Evolutionary conservation across 1,140 invertebrate genomes (phyloP), one percentile per base, ranked within the genome.

Genomic region (Aphaenogaster ashmeadi): DNA sequence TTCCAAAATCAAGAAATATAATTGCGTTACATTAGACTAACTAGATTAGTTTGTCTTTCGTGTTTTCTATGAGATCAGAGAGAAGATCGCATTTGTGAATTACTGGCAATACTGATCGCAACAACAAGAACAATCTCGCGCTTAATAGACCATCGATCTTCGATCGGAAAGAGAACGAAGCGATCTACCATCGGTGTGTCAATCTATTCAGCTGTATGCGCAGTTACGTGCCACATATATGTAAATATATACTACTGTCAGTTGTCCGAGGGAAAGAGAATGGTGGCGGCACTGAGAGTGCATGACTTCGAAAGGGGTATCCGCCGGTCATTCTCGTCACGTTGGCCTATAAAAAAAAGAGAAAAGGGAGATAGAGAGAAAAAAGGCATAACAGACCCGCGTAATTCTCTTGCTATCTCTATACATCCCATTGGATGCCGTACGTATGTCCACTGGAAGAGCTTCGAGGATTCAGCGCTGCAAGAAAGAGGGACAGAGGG

Each of bases 271-370:
- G n/a, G 36, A 36, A 50, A 64, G 15, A 52, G 36, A 58, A 27
- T 36, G 13, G 9, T 44, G 62, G 27, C 47, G 50, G 69, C 52
- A 86, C 71, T 69, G 56, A 87, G 64, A 87, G 56, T 84, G 79
- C 33, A 77, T 21, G 60, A 67, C 52, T 84, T 78, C 64, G 72
- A 88, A 64, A 91, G 84, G 90, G 91, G 91, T 93, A 88, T 90
- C 91, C 92, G 91, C 89, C 92, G 94, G 93, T 94, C 94, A 95
- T 95, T 95, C 94, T 93, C 91, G 92, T 94, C 95, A 94, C 93
- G 93, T 94, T 93, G 90, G 86, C 87, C 60, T 69, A 85, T 3
- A 54, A 91, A 93, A 92, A 91, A 88, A 85, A n/a, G 33, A 41
- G 6, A 21, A 47, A 44, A 74, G 27, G 6, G 47, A 58, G 50